phyloP scores from a whole-genome alignment of 2,797 vertebrate species.

The Geotria australis region DNA sequence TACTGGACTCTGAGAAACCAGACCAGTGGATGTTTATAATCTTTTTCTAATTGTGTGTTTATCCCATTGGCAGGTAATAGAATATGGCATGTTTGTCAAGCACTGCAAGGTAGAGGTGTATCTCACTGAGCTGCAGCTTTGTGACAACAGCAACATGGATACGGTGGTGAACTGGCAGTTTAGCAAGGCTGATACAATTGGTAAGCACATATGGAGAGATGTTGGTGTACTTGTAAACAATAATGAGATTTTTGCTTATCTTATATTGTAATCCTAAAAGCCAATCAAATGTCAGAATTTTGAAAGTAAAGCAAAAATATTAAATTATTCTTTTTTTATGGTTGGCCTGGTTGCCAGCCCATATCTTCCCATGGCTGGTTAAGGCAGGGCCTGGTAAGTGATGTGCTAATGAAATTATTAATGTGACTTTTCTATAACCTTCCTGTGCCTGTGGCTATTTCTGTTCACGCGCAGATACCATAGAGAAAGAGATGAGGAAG shows the following conservation, averaged over 20 bases:
- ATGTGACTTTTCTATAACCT: too few species aligned
- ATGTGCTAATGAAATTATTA: too few species aligned
- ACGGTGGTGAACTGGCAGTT: conserved; percentile 71
- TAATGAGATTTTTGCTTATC: neutral
- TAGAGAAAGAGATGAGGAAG: conserved; percentile 92
- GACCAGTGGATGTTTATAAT: too few species aligned
- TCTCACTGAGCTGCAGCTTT: conserved; percentile 82
- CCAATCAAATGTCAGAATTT: too few species aligned
- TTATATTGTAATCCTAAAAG: conserved; percentile 1
- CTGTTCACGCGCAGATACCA: conserved; percentile 26
- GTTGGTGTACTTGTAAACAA: neutral
- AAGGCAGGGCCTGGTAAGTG: too few species aligned
- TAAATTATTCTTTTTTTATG: too few species aligned
- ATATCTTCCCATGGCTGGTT: too few species aligned
- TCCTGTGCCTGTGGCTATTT: too few species aligned
- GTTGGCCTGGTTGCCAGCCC: too few species aligned
- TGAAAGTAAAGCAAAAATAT: too few species aligned
- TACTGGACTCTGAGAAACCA: too few species aligned
- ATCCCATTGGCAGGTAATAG: conserved; percentile 41
- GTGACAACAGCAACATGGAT: conserved; percentile 86
- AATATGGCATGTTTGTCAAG: conserved; percentile 99
- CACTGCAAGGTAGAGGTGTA: conserved; percentile 99
- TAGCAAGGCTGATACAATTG: conserved; percentile 97
- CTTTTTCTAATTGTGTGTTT: conserved; percentile 2
- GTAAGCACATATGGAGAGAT: conserved; percentile 12